Percentiles rank a stretch among this genome's conserved stretches.
Evolutionary conservation across 2,797 vertebrate species (phyloP).

Genomic region (Apogon hyalosoma): DNA sequence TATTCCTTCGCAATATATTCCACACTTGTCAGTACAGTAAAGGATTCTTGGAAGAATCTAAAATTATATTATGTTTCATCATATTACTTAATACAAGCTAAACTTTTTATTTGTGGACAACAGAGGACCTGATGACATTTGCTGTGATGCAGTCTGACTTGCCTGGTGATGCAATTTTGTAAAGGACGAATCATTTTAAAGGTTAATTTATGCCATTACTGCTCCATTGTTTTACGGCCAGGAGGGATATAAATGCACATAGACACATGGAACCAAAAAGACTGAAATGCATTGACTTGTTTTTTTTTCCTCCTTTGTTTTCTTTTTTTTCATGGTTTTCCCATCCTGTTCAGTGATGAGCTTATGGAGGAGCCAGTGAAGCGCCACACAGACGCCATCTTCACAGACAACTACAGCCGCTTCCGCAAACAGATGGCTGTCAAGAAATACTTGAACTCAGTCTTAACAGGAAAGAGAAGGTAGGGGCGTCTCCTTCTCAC

Average conservation of each 20-base stretch:
- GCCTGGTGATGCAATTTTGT: constrained; percentile 55
- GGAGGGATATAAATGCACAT: constrained; percentile 11
- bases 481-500: constrained; percentile 52
- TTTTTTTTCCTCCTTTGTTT: neutral
- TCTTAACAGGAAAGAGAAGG: constrained; percentile 95
- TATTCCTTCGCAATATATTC: too few species aligned
- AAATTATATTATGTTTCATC: neutral
- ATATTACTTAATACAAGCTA: neutral
- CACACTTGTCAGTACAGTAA: too few species aligned
- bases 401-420: constrained; percentile 97
- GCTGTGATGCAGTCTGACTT: constrained; percentile 29
- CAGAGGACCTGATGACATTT: constrained; percentile 54
- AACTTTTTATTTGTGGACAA: constrained; percentile 2
- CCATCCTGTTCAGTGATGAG: constrained; percentile 76
- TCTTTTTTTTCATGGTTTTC: neutral
- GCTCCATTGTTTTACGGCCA: constrained; percentile 22
- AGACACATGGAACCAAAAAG: constrained; percentile 6
- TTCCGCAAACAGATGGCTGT: constrained; percentile 96
- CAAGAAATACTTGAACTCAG: constrained; percentile 95
- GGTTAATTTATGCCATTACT: constrained; percentile 63
- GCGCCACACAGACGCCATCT: constrained; percentile 95
- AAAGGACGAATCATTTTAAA: constrained; percentile 66
- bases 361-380: constrained; percentile 90
- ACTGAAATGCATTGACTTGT: constrained; percentile 1
- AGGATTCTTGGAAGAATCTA: too few species aligned